Base-by-base conservation (phyloP, 2,113 vertebrate genomes). In the Cisticola juncidis region DNA sequence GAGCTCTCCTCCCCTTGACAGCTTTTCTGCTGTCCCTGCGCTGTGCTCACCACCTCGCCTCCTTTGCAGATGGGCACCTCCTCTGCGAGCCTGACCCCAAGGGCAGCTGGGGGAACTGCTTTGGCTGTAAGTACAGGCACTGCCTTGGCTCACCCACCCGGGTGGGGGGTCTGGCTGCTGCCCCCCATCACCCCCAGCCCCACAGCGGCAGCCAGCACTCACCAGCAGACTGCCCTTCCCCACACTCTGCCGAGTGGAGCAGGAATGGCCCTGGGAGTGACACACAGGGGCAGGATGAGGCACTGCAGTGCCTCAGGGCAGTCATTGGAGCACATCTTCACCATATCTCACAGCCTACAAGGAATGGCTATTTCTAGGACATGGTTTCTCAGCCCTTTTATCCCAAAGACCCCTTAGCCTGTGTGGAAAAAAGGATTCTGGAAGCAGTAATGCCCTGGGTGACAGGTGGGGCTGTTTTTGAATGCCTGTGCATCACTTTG, bases 21-120 rank as follows among this genome's bases (percentile, higher is more conserved):
- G 23, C 12, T 28, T 45, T 53, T 14, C 25, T 0, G 0, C 13
- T 0, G 0, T 18, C 17, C 0, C 0, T 48, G 66, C 56, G 4
- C 31, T 4, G 1, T 19, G 58, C 84, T 91, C 42, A 92, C n/a
- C 26, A 1, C 28, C 13, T 72, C 1, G 0, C 56, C 42, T 79
- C 69, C 64, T 79, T 86, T 92, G 91, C 89, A 99, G 98, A 99
- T 77, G 98, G 98, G 14, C 98, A 98, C 22, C 97, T 99, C 53
- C 88, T 98, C 92, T 97, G 97, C 29, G 98, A 98, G 81, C 97
- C 97, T 65, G 98, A 97, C 78, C 92, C 98, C 28, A 91, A 97
- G 56, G 97, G 97, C 71, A 97, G 97, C 88, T 99, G 98, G 98
- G 98, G 94, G 88, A 98, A 98, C 98, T 99, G 98, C 95, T 98